Evolutionary conservation across 2,113 vertebrate species (phyloP).

Genomic region (Eurystomus gularis): DNA sequence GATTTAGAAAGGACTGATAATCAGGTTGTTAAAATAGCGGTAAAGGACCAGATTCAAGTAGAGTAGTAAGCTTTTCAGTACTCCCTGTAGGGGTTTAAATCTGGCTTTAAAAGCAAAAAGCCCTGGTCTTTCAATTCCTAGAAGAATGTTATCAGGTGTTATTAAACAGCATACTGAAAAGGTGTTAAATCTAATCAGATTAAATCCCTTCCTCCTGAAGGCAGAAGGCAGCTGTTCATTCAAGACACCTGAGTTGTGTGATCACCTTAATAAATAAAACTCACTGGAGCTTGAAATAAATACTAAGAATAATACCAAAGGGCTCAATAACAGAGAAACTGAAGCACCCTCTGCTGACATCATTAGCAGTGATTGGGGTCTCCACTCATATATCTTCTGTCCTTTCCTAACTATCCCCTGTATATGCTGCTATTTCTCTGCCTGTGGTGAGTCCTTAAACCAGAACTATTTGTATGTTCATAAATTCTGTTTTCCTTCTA

Average conservation of each 20-base stretch:
- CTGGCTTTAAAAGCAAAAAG: not conserved
- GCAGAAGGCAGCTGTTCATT: not conserved
- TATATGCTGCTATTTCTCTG: not conserved
- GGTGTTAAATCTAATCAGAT: not conserved
- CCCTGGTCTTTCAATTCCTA: not conserved
- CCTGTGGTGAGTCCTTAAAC: not conserved
- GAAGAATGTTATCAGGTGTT: not conserved
- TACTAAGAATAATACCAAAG: not conserved
- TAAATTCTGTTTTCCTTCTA: not conserved
- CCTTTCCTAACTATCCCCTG: not conserved
- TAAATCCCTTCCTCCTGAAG: not conserved
- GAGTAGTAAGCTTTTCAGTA: not conserved
- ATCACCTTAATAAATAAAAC: conserved; percentile 22
- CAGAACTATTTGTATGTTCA: not conserved
- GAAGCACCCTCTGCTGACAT: not conserved
- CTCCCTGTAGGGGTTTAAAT: not conserved
- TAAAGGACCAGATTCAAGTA: not conserved
- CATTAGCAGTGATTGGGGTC: not conserved
- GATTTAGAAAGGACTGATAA: not conserved
- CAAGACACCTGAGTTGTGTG: not conserved
- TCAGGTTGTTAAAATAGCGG: not conserved
- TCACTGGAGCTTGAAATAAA: conserved; percentile 1
- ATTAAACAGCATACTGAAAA: not conserved
- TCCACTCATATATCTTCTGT: not conserved
- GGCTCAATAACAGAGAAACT: not conserved